These are phyloP conservation scores for Triplophysa yarkandensis DNA, from an alignment of 2,797 vertebrate species.

Conservation along the genomic window DNA sequence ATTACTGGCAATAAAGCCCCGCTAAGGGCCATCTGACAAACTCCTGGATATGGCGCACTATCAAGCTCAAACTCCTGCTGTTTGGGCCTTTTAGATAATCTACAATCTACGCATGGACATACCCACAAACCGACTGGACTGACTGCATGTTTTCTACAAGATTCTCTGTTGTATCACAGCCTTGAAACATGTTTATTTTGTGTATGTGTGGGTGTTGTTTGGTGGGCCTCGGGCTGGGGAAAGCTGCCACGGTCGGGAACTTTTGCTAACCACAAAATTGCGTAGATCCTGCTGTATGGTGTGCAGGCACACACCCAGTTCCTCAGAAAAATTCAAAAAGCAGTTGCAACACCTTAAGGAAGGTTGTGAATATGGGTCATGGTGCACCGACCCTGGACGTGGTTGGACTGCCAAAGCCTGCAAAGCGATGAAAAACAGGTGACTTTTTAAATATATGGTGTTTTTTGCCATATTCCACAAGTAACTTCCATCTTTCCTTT, in stretches of 20 bases:
- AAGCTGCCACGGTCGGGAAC: conserved; percentile 10
- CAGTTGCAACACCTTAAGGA: neutral
- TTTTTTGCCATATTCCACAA: neutral
- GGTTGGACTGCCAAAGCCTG: neutral
- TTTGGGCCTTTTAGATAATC: conserved; percentile 1
- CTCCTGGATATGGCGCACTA: conserved; percentile 13
- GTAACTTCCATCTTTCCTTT: neutral
- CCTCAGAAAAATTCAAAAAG: conserved; percentile 6
- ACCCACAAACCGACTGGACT: neutral
- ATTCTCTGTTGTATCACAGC: neutral
- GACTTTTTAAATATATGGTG: neutral
- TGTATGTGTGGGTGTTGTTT: conserved; percentile 30
- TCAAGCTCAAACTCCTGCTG: neutral
- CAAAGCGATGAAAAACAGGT: conserved; percentile 10
- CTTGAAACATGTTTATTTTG: conserved; percentile 11
- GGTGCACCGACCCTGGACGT: neutral
- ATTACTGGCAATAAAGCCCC: conserved; percentile 53
- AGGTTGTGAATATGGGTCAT: neutral
- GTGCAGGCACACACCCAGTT: conserved; percentile 7
- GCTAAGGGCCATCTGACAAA: conserved; percentile 53
- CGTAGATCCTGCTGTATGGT: neutral
- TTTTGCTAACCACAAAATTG: conserved; percentile 19
- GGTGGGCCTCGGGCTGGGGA: conserved; percentile 7
- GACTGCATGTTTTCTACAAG: conserved; percentile 3
- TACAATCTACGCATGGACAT: neutral